Conservation (phyloP, 2,888 invertebrate species). For the Ophion ventricosus region DNA sequence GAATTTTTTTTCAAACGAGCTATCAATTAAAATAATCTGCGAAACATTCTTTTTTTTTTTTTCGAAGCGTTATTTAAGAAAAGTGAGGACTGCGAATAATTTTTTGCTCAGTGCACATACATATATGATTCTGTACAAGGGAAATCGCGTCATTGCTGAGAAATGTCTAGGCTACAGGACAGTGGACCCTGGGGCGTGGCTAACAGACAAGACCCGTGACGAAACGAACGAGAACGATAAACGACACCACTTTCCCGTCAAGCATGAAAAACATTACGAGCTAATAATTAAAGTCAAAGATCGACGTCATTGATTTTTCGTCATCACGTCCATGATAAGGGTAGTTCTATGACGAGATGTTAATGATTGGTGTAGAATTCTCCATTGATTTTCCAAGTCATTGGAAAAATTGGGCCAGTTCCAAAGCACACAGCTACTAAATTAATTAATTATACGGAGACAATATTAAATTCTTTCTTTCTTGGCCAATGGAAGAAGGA, state of each 20-base stretch:
- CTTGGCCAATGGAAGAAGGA: no score
- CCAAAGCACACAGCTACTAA: neutral
- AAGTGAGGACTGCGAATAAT: no score
- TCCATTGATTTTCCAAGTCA: neutral
- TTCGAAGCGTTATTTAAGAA: no score
- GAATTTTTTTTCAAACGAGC: no score
- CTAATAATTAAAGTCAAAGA: neutral
- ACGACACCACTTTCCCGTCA: constrained; percentile 20
- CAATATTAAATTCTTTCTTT: no score
- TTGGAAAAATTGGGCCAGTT: neutral
- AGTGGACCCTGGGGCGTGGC: constrained; percentile 61
- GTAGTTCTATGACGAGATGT: no score
- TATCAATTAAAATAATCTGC: no score
- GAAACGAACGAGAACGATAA: constrained; percentile 32
- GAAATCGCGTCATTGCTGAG: constrained; percentile 63
- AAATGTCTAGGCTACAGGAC: constrained; percentile 66
- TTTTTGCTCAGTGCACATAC: neutral
- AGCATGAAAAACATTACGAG: neutral
- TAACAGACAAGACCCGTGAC: constrained; percentile 38
- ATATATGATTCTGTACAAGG: constrained; percentile 3
- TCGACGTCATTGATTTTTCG: neutral
- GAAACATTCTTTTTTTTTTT: no score
- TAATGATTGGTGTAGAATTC: no score
- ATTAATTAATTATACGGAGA: no score
- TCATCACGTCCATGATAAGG: neutral